These are phyloP conservation scores for Drosophila pandora DNA, from an alignment of 1,140 invertebrate species.

Conservation along the genomic window DNA sequence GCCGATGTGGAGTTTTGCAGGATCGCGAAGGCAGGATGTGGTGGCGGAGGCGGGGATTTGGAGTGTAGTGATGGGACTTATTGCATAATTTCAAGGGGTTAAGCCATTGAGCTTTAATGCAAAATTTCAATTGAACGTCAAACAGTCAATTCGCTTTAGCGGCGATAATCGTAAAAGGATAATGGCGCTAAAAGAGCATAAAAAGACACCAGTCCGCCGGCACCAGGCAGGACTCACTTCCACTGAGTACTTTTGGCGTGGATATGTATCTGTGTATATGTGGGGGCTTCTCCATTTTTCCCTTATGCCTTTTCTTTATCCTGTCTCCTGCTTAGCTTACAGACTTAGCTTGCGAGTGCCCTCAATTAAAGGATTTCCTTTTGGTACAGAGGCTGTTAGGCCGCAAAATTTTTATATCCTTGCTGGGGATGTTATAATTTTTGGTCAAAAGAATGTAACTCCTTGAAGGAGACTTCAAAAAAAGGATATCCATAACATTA, in stretches of 20 bases:
- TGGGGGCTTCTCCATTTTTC: constrained; percentile 2
- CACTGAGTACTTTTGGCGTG: not conserved
- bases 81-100: constrained; percentile 82
- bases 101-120: constrained; percentile 82
- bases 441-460: too few relatives aligned
- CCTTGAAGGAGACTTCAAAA: too few relatives aligned
- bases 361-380: constrained; percentile 78
- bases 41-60: not conserved
- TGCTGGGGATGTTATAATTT: too few relatives aligned
- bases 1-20: constrained; percentile 22
- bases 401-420: constrained; percentile 31
- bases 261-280: constrained; percentile 1
- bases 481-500: too few relatives aligned
- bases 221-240: constrained; percentile 15
- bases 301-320: constrained; percentile 8
- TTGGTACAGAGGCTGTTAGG: constrained; percentile 38
- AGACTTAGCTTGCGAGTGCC: constrained; percentile 66
- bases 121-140: constrained; percentile 83
- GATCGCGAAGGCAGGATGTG: not conserved
- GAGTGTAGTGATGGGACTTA: constrained; percentile 27
- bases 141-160: constrained; percentile 82
- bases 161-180: constrained; percentile 81
- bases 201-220: constrained; percentile 55
- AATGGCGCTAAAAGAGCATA: constrained; percentile 80
- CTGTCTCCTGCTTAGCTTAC: constrained; percentile 54